Base-by-base conservation (phyloP, 37 sponge, comb jelly and placozoan species). In the Geodia barretti region DNA sequence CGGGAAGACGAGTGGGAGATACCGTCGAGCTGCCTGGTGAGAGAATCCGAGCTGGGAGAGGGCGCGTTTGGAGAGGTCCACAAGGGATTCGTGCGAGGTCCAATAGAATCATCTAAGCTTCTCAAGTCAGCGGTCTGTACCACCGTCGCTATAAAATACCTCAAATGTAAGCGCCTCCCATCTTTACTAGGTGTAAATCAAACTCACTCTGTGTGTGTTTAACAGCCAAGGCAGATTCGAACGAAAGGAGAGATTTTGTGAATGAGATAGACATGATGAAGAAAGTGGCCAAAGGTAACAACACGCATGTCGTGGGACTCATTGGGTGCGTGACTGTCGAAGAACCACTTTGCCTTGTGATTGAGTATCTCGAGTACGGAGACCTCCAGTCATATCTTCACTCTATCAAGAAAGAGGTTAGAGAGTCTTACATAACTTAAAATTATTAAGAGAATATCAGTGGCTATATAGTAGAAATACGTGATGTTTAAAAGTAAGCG, bases 261-360 rank as follows among this genome's bases (percentile, higher is more conserved):
- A 78, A 91, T n/a, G 92, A 91, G 75, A 91, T 91, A 33, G 79
- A 73, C 25, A 74, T 86, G 83, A 86, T 91, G 88, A 91, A 91
- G 75, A 83, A 29, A 29, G 83, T 91, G 32, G 79, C 92, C 8
- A 40, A 36, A 26, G 92, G 92, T 7, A 62, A 79, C 34, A 83
- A 82, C 62, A 76, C 88, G 41, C 85, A 92, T 41, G 70, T 92
- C 30, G 90, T 92, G 36, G 74, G 60, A 29, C 67, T 92, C 81
- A 62, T 92, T 39, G 92, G 90, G 19, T 92, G 92, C 66, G 89
- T 88, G 38, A 92, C 89, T n/a, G 25, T 26, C 2, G 54, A 47
- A 64, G 86, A 87, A 72, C 92, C 92, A 35, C 78, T 84, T 34
- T 87, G 88, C 70, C 81, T 92, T 1, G 64, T 92, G 68, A 70